These are phyloP conservation scores for Nemapogon koenigi DNA, from an alignment of 2,888 invertebrate species.

Conservation along the genomic window DNA sequence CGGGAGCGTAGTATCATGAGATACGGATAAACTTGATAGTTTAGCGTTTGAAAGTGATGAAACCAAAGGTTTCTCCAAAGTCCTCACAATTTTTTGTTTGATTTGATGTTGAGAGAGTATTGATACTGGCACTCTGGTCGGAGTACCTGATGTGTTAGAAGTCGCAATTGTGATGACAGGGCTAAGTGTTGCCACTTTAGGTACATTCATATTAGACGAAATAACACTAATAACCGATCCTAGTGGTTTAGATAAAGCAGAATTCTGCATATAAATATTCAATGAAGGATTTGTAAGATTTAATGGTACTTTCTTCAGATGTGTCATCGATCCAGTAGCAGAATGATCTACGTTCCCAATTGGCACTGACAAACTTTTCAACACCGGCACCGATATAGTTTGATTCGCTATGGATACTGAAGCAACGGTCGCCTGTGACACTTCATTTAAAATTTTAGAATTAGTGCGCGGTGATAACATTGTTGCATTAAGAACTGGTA, in stretches of 20 bases:
- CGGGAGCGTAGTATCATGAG: slow-evolving; percentile 66
- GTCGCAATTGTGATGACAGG: slow-evolving; percentile 48
- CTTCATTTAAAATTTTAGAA: slow-evolving; percentile 58
- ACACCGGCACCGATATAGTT: slow-evolving; percentile 54
- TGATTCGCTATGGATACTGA: slow-evolving; percentile 60
- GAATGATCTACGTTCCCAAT: slow-evolving; percentile 32
- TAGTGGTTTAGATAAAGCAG: slow-evolving; percentile 42
- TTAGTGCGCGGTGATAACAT: slow-evolving; percentile 34
- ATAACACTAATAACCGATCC: slow-evolving; percentile 58
- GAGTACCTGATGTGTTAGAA: slow-evolving; percentile 29
- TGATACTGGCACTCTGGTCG: slow-evolving; percentile 46
- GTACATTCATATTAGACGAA: slow-evolving; percentile 36
- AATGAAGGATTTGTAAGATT: slow-evolving; percentile 41
- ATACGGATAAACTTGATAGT: slow-evolving; percentile 61
- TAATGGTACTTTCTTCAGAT: slow-evolving; percentile 41
- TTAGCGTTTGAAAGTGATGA: slow-evolving; percentile 58
- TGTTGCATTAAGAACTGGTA: slow-evolving; percentile 43
- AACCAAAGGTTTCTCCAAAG: slow-evolving; percentile 56
- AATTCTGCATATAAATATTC: slow-evolving; percentile 39
- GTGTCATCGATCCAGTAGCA: slow-evolving; percentile 27
- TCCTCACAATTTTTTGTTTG: slow-evolving; percentile 58
- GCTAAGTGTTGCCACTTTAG: slow-evolving; percentile 40
- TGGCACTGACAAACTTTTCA: slow-evolving; percentile 48
- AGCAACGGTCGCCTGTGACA: slow-evolving; percentile 65
- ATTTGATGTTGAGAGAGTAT: slow-evolving; percentile 54